Evolutionary conservation across 1,140 invertebrate genomes (phyloP).

Genomic region (Macrocentrus cingulum): DNA sequence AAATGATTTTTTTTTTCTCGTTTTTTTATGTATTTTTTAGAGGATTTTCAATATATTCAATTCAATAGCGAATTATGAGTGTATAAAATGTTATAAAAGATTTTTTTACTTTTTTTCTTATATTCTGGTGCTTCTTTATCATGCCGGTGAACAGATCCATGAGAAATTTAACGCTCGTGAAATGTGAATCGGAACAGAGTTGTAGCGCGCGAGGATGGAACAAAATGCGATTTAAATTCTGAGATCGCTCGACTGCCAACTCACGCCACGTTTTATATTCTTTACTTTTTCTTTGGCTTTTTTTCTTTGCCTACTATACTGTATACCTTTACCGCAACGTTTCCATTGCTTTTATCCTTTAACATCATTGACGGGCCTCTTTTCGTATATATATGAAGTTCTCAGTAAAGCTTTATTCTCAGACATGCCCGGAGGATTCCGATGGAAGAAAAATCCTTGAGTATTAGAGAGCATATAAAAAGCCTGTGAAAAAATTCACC

Average conservation of each 20-base stretch:
- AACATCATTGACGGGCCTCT: neutral
- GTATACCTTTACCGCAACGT: neutral
- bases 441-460: neutral
- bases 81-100: too few species aligned
- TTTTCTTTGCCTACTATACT: neutral
- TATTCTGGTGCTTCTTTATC: too few species aligned
- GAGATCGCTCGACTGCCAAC: slow-evolving; percentile 2
- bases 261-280: slow-evolving; percentile 3
- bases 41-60: too few species aligned
- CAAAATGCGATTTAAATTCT: slow-evolving; percentile 13
- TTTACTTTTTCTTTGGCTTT: neutral
- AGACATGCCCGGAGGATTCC: neutral
- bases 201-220: neutral
- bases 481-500: too few species aligned
- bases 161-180: too few species aligned
- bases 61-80: too few species aligned
- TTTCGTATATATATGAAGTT: neutral
- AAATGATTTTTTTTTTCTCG: too few species aligned
- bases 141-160: too few species aligned
- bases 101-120: too few species aligned
- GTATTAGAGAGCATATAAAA: too few species aligned
- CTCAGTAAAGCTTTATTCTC: too few species aligned
- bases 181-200: neutral
- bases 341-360: neutral
- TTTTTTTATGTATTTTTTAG: too few species aligned